Evolutionary conservation across 1,140 invertebrate genomes (phyloP), one percentile per base, ranked within the genome.

Genomic region (Nasonia giraulti): DNA sequence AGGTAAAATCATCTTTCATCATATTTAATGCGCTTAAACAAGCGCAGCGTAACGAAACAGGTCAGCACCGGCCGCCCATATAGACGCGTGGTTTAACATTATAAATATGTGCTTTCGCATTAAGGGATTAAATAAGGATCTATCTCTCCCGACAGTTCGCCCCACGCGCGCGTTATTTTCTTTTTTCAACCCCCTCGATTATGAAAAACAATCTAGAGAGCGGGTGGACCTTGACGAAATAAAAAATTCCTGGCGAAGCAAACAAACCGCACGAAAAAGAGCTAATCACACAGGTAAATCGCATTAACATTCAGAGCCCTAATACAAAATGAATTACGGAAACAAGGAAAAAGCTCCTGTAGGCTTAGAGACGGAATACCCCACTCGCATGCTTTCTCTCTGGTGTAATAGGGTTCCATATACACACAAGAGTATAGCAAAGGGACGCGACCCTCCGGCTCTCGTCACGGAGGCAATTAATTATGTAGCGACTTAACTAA

Each of bases 401-500:
- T 27, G 27, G 55, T n/a, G 55, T 62, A 62, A 62, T n/a, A 62
- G 55, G 55, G 55, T 62, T 17, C 55, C 20, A 17, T 6, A n/a
- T 62, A 62, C 17, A 62, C 17, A 62, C 0, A 23, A 50, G 44
- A 27, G 47, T 8, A 31, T 8, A n/a, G 77, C 50, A 37, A 10
- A 20, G 77, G 27, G 84, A 71, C 40, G 79, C n/a, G 68, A 27
- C 37, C 37, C 20, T 75, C 71, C 37, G 33, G 17, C 37, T 40
- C 31, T 71, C 31, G 23, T 8, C 33, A 11, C 73, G 37, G 80
- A 66, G 80, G 86, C 87, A 89, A 92, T 92, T 91, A 91, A 91
- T 92, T 91, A 91, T 90, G 89, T 89, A 87, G 86, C 87, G 87
- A 89, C 90, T 88, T 89, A 88, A 89, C 91, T 91, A 91, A 92